Evolutionary conservation across 2,113 vertebrate species (phyloP), one percentile per base, ranked within the genome.

Genomic region (Pachycephala philippinensis): DNA sequence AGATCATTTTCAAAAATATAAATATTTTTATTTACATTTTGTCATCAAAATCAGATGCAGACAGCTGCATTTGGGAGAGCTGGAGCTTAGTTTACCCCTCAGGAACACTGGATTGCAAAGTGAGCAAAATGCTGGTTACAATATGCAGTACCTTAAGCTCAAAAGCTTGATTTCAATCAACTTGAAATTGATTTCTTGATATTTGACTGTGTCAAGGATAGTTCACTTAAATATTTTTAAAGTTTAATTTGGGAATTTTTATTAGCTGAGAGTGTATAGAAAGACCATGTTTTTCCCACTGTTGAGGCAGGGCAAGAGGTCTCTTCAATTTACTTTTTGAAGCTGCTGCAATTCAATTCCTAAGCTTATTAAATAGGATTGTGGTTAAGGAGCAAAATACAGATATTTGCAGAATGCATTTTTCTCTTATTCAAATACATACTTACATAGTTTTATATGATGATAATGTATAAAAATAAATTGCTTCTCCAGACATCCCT

Each of bases 11-110:
- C 69, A 76, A 84, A 68, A 78, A 82, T 57, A 70, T 16, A 94
- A 70, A 49, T 77, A 47, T 57, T 93, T 93, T 74, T 35, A 54
- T 89, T 97, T 97, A 61, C 33, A 78, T 77, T 86, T 93, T 88
- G 35, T 90, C 80, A 49, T 57, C 10, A 24, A 91, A 91, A 70
- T 68, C n/a, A 89, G 77, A 42, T 66, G 42, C 54, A 88, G n/a
- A 80, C 37, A 75, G 14, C n/a, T 88, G 79, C 60, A 71, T 87
- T 90, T 57, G 42, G 72, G 52, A 40, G 52, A 87, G 63, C 45
- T 85, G 77, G 49, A 68, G 69, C 47, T 87, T 52, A 44, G 42
- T 27, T 90, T 59, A 54, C 40, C 53, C 40, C 82, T 74, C 39
- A 70, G 56, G 49, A 86, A 28, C 37, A 47, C 20, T 40, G 24